Percentiles rank a stretch among this genome's conserved stretches.
These are phyloP conservation scores for Champsocephalus esox DNA, from an alignment of 2,797 vertebrate genomes.

Conservation along the genomic window DNA sequence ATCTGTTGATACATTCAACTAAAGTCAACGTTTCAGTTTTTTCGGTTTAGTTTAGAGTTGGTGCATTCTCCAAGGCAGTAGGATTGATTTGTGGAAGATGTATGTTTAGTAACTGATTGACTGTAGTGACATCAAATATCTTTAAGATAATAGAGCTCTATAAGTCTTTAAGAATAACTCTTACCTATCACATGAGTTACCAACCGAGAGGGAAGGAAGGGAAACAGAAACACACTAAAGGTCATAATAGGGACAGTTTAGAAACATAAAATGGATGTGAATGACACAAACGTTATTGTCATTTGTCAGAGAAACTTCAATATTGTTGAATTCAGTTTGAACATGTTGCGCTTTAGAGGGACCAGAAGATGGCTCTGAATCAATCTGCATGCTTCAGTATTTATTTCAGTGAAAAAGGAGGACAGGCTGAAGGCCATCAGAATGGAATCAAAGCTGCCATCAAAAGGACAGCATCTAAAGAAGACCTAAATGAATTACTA, in stretches of 20 bases:
- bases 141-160: background rate
- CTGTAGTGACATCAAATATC: constrained; percentile 13
- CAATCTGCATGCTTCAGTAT: constrained; percentile 11
- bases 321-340: background rate
- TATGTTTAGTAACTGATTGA: constrained; percentile 22
- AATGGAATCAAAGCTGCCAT: constrained; percentile 1
- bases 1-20: too few species aligned
- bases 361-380: constrained; percentile 32
- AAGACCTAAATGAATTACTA: background rate
- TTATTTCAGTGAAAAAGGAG: background rate
- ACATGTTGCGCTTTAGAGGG: constrained; percentile 51
- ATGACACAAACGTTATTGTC: constrained; percentile 3
- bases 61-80: background rate
- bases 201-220: constrained; percentile 48
- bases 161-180: constrained; percentile 31
- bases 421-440: constrained; percentile 37
- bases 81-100: background rate
- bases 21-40: too few species aligned
- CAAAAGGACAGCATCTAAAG: background rate
- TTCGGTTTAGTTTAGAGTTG: too few species aligned
- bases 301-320: constrained; percentile 35
- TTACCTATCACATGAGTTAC: constrained; percentile 70
- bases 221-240: constrained; percentile 40
- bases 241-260: constrained; percentile 15
- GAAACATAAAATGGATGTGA: constrained; percentile 1